Evolutionary conservation across 2,888 invertebrate genomes (phyloP).

Genomic region (Odontothrips loti): DNA sequence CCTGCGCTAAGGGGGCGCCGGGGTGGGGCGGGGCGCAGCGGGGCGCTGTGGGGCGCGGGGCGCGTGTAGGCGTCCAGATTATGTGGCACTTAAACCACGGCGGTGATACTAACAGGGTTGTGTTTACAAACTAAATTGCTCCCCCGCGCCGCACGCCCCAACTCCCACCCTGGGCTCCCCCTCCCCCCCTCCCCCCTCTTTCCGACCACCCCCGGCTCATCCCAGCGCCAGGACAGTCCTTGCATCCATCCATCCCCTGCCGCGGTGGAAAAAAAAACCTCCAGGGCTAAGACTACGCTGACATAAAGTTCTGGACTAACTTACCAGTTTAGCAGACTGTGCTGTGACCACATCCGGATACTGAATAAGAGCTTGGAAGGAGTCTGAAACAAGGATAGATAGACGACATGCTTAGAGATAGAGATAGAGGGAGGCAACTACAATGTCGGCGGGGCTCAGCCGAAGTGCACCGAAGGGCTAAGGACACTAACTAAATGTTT

Average conservation of each 20-base stretch:
- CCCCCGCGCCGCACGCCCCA: neutral
- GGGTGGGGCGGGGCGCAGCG: neutral
- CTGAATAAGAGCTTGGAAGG: constrained; percentile 98
- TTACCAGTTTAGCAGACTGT: constrained; percentile 91
- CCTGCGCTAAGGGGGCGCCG: neutral
- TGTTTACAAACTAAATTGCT: constrained; percentile 23
- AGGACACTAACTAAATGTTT: too few relatives aligned
- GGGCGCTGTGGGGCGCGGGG: neutral
- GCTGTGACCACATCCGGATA: constrained; percentile 96
- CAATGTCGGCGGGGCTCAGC: neutral
- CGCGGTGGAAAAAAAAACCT: too few relatives aligned
- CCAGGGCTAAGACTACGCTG: too few relatives aligned
- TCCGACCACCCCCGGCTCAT: neutral
- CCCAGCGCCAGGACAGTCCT: constrained; percentile 13
- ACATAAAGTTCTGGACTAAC: constrained; percentile 44
- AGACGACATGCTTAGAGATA: constrained; percentile 41
- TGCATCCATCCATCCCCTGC: too few relatives aligned
- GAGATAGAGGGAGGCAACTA: constrained; percentile 30
- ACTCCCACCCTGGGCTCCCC: neutral
- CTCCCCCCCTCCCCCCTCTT: neutral
- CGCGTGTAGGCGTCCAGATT: neutral
- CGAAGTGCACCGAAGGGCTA: neutral
- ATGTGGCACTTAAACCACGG: neutral
- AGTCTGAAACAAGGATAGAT: constrained; percentile 60
- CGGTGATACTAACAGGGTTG: neutral